Evolutionary conservation across 2,113 vertebrate genomes (phyloP), one percentile per base, ranked within the genome.

Genomic region (Hippocampus guttulatus): DNA sequence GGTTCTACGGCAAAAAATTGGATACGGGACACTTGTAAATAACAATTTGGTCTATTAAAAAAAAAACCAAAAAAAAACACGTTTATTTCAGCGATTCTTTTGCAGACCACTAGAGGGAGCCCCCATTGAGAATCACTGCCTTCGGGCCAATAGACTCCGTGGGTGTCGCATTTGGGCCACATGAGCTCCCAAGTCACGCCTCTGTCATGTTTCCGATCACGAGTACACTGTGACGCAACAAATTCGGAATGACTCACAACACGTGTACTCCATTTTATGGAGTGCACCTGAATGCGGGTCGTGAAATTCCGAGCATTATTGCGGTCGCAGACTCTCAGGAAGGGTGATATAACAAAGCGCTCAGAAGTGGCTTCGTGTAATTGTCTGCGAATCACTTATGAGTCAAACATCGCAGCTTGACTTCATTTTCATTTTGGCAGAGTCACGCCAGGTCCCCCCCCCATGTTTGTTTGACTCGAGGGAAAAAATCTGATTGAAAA

Each of bases 1-100:
- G 87, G 75, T 99, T 99, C 97, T 99, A 85, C 14, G 67, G 21
- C 12, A 45, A 3, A 45, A 45, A 51, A 20, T 18, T 18, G 15
- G 14, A 49, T 18, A 5, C 4, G 5, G 47, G 1, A 18, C 3
- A 18, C 15, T 5, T 15, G 47, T 5, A 49, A 49, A 49, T 5
- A 49, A 49, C 1, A 0, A 18, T 18, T 15, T 49, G 4, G 47
- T 45, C 43, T 12, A 49, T 51, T 51, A 1, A 51, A 51, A 20
- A 63, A 40, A 16, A 30, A 38, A 62, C 10, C 6, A 49, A 6
- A 20, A 1, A 1, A 49, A 14, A 16, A 49, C n/a, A 52, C 20
- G 9, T 52, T 52, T 52, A 52, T 7, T 52, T 52, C 20, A 9
- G 51, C 5, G 2, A 52, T n/a, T 3, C 20, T 7, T 20, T 51